Percentiles rank a stretch among this genome's conserved stretches.
Evolutionary conservation across 2,888 invertebrate genomes (phyloP).

Genomic region (Malachius bipustulatus): DNA sequence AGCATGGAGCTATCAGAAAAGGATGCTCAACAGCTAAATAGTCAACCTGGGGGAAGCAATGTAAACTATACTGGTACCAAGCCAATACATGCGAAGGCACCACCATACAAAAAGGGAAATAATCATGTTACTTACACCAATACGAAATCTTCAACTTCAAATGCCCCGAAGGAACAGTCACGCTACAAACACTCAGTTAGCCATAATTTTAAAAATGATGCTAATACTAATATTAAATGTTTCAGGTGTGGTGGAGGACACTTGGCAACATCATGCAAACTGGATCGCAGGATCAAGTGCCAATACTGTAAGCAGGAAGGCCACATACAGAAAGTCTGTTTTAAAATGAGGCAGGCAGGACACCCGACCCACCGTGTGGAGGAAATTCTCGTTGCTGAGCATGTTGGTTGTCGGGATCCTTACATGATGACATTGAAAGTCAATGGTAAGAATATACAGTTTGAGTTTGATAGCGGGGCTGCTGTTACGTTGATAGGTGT

Average conservation of each 20-base stretch:
- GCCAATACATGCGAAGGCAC: too few relatives aligned
- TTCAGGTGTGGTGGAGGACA: neutral
- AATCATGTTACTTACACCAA: too few relatives aligned
- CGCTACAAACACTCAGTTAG: too few relatives aligned
- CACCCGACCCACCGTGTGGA: too few relatives aligned
- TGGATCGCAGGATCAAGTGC: neutral
- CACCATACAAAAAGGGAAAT: too few relatives aligned
- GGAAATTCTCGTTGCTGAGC: too few relatives aligned
- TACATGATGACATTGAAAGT: neutral
- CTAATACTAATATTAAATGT: neutral
- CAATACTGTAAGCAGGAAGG: neutral
- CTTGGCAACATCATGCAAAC: neutral
- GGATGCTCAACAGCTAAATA: slow-evolving; percentile 6
- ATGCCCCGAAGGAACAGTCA: too few relatives aligned
- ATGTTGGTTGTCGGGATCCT: neutral
- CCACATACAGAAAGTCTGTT: neutral
- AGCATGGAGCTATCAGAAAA: slow-evolving; percentile 17
- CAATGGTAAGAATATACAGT: neutral
- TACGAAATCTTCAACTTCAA: too few relatives aligned
- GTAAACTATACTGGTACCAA: too few relatives aligned
- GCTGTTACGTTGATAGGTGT: neutral
- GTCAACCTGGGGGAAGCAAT: too few relatives aligned
- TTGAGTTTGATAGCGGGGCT: neutral
- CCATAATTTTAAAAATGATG: too few relatives aligned
- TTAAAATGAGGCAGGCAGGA: neutral